Evolutionary conservation across 2,888 invertebrate genomes (phyloP).

Genomic region (Callyntrura sp.): DNA sequence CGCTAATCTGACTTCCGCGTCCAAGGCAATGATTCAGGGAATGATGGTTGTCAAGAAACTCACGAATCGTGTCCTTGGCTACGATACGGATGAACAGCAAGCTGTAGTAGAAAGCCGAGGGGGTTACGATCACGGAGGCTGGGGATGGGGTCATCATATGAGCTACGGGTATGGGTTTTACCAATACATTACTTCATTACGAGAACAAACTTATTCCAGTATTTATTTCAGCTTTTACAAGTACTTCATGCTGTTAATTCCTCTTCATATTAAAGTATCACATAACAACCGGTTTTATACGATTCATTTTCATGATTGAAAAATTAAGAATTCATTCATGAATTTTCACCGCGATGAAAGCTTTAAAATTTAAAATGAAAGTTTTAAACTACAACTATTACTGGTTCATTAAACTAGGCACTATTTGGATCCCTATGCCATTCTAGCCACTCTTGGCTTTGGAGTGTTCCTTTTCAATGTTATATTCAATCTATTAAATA

Average conservation of each 20-base stretch:
- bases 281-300: too few species aligned
- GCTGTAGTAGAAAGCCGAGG: conserved; percentile 82
- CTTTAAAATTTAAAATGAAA: background rate
- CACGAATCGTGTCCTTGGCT: conserved; percentile 83
- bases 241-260: conserved; percentile 3
- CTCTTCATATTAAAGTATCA: background rate
- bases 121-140: conserved; percentile 82
- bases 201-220: too few species aligned
- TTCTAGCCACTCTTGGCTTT: conserved; percentile 84
- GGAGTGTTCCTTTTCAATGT: conserved; percentile 84
- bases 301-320: too few species aligned
- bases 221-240: too few species aligned
- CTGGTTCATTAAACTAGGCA: conserved; percentile 76
- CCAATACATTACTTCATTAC: too few species aligned
- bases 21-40: conserved; percentile 83
- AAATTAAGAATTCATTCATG: background rate
- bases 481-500: conserved; percentile 84
- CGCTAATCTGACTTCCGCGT: conserved; percentile 81
- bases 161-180: conserved; percentile 82
- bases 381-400: background rate
- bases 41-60: conserved; percentile 83
- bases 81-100: conserved; percentile 81
- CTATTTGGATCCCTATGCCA: conserved; percentile 84
- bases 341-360: background rate
- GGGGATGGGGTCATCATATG: conserved; percentile 81